A percentile compares a stretch with the other conserved stretches of the same genome.
These are phyloP conservation scores for Lampris megalopsis DNA, from an alignment of 2,113 vertebrate genomes.

Conservation along the genomic window DNA sequence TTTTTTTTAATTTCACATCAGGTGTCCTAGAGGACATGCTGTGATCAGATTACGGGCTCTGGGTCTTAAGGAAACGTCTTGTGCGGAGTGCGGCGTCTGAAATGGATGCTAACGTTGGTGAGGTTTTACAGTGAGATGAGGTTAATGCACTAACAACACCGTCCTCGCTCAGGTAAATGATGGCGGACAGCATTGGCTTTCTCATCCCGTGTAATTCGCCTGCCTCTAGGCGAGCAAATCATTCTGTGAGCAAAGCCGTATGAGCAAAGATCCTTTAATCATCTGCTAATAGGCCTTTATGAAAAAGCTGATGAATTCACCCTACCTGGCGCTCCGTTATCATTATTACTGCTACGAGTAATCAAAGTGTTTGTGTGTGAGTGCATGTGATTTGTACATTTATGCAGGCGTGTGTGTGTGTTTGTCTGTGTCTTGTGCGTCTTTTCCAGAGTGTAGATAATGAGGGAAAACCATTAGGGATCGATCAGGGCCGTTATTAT, in stretches of 20 bases:
- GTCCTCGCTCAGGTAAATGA: conserved; percentile 70
- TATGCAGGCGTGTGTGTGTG: conserved; percentile 25
- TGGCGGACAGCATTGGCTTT: conserved; percentile 70
- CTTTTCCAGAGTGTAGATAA: conserved; percentile 44
- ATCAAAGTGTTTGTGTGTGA: conserved; percentile 74
- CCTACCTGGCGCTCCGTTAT: conserved; percentile 74
- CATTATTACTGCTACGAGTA: conserved; percentile 70
- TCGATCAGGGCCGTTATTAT: conserved; percentile 68
- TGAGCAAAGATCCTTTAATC: conserved; percentile 80
- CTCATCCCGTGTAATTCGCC: conserved; percentile 72
- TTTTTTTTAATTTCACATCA: too few relatives aligned
- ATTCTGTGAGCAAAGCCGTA: conserved; percentile 68
- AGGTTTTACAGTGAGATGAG: conserved; percentile 65
- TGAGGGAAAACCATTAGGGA: conserved; percentile 52
- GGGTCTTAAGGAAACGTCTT: conserved; percentile 22
- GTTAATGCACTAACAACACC: conserved; percentile 76
- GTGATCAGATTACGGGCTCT: neutral
- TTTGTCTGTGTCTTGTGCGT: conserved; percentile 49
- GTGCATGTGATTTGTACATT: conserved; percentile 28
- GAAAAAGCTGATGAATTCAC: conserved; percentile 80
- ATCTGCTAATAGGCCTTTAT: conserved; percentile 80
- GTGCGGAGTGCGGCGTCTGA: conserved; percentile 42
- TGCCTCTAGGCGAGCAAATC: conserved; percentile 70
- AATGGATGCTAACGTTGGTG: conserved; percentile 58
- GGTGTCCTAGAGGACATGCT: neutral